Evolutionary conservation across 1,140 invertebrate species (phyloP).

Genomic region (Ericerus pela): DNA sequence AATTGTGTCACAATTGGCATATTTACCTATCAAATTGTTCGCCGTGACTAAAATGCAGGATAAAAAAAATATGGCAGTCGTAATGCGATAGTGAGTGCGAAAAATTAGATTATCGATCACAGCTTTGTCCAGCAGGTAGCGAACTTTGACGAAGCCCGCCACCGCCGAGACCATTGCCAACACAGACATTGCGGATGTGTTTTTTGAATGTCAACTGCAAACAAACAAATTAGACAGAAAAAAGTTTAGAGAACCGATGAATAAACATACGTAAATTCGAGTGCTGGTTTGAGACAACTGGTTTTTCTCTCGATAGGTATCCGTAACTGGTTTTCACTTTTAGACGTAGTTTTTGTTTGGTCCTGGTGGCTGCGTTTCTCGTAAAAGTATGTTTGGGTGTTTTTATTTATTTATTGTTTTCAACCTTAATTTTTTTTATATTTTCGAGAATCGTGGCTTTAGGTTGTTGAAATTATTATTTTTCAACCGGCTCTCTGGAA

Average conservation of each 20-base stretch:
- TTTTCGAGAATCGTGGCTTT: no score
- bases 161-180: constrained; percentile 66
- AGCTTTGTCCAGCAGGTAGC: constrained; percentile 68
- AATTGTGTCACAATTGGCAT: no score
- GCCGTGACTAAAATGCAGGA: constrained; percentile 77
- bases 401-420: no score
- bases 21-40: constrained; percentile 73
- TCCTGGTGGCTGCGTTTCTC: no score
- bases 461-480: no score
- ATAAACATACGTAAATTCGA: neutral
- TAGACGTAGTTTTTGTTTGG: no score
- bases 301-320: no score
- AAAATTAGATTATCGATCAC: constrained; percentile 82
- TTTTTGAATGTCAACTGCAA: neutral
- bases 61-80: constrained; percentile 69
- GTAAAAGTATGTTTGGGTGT: no score
- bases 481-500: no score
- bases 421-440: no score
- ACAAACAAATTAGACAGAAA: neutral
- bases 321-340: no score
- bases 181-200: constrained; percentile 45
- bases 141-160: constrained; percentile 71
- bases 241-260: neutral
- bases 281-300: neutral
- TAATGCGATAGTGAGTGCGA: constrained; percentile 76